Evolutionary conservation across 2,888 invertebrate genomes (phyloP).

Genomic region (Dryadula phaetusa): DNA sequence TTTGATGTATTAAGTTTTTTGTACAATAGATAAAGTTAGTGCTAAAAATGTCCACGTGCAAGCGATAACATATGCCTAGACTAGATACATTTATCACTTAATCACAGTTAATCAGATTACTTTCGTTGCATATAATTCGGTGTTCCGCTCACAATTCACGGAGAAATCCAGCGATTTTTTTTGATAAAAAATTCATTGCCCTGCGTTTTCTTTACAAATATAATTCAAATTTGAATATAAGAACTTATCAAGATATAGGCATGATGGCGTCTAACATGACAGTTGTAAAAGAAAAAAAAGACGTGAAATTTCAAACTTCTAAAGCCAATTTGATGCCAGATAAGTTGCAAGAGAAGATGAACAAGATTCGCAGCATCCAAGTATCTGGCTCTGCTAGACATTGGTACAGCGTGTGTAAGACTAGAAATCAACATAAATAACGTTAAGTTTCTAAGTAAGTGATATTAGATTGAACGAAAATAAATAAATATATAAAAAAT

Average conservation of each 20-base stretch:
- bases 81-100: background rate
- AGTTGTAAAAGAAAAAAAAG: background rate
- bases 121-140: background rate
- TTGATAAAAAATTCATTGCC: too few relatives aligned
- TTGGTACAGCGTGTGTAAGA: slow-evolving; percentile 13
- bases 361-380: background rate
- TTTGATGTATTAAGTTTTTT: slow-evolving; percentile 7
- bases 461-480: too few relatives aligned
- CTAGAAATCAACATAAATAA: background rate
- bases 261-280: background rate
- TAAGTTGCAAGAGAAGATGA: background rate
- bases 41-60: background rate
- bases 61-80: slow-evolving; percentile 1
- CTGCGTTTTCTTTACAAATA: too few relatives aligned
- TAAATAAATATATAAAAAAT: too few relatives aligned
- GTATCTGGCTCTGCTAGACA: slow-evolving; percentile 3
- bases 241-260: background rate
- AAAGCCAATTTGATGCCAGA: background rate
- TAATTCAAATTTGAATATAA: too few relatives aligned
- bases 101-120: slow-evolving; percentile 13
- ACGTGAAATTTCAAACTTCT: background rate
- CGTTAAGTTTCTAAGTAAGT: too few relatives aligned
- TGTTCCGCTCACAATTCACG: background rate
- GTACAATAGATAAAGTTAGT: background rate
- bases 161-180: too few relatives aligned